phyloP scores from a whole-genome alignment of 2,888 invertebrate genomes.

The Melanotus villosus region DNA sequence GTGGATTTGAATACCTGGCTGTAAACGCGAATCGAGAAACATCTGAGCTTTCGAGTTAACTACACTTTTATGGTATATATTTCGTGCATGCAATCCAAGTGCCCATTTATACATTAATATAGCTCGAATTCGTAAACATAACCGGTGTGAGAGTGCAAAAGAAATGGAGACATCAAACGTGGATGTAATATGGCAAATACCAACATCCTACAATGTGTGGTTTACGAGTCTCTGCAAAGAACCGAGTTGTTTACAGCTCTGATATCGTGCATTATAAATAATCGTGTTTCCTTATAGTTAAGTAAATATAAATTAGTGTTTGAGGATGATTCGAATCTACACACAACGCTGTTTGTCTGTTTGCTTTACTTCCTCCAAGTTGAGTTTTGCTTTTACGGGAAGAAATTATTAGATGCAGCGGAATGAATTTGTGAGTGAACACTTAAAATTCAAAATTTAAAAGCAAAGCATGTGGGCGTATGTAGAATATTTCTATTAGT shows the following conservation, averaged over 20 bases:
- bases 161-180: slow-evolving; percentile 35
- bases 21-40: slow-evolving; percentile 21
- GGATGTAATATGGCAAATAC: slow-evolving; percentile 11
- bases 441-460: slow-evolving; percentile 33
- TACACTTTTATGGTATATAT: slow-evolving; percentile 32
- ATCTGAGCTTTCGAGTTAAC: slow-evolving; percentile 32
- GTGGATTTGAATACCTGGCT: slow-evolving; percentile 21
- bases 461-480: background rate
- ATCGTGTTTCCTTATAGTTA: slow-evolving; percentile 60
- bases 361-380: slow-evolving; percentile 39
- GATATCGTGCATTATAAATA: slow-evolving; percentile 59
- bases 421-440: slow-evolving; percentile 14
- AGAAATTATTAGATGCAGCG: slow-evolving; percentile 29
- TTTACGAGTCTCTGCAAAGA: slow-evolving; percentile 55
- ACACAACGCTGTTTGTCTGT: slow-evolving; percentile 48
- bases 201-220: slow-evolving; percentile 49
- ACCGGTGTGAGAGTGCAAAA: slow-evolving; percentile 17
- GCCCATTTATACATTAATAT: slow-evolving; percentile 23
- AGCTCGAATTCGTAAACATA: slow-evolving; percentile 2
- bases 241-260: slow-evolving; percentile 55
- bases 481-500: slow-evolving; percentile 41
- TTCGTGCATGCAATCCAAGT: slow-evolving; percentile 25
- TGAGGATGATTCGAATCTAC: slow-evolving; percentile 58
- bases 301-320: slow-evolving; percentile 63
- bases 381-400: slow-evolving; percentile 23